Evolutionary conservation across 1,140 invertebrate species (phyloP), one percentile per base, ranked within the genome.

Genomic region (Halyomorpha halys): DNA sequence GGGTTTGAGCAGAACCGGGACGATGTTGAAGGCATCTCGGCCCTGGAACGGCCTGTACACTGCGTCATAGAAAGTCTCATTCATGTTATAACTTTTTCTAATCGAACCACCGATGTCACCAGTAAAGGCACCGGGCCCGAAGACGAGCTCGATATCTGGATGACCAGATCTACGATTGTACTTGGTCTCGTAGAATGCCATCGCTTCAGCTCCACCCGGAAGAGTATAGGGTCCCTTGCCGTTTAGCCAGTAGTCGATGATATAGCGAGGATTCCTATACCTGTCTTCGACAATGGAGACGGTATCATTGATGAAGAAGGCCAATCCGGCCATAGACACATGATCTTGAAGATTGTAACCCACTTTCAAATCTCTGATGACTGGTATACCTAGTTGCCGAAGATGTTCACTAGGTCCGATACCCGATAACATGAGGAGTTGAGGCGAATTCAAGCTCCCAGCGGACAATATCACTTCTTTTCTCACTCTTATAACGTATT

Each of bases 71-170:
- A 71, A 67, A 6, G 65, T 61, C 0, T 71, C 67, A 25, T 67
- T 63, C 16, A 72, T 64, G 19, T 61, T 63, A 30, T 80, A 75
- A 65, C 78, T 76, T 69, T 77, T 72, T 69, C 81, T 71, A 65
- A 86, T 67, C 65, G 83, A 77, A 64, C 90, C 83, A 16, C 86
- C 82, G 18, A 80, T 73, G 70, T 91, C 89, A 0, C 86, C 86
- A 51, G 84, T 85, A 3, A 90, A 71, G 0, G 84, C 83, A 0
- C 87, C 87, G 3, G 84, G 80, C 0, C 88, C 85, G 70, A 90
- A 77, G 8, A 91, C 86, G 0, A 92, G 73, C 71, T 92, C 88
- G 66, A 91, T 84, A 69, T 94, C 88, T 0, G 89, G 86, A 19
- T 63, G 63, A 9, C 61, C 27, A 27, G 27, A 6, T 8, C 63